Conservation (phyloP, 2,797 vertebrate genomes). For the Smutsia gigantea region DNA sequence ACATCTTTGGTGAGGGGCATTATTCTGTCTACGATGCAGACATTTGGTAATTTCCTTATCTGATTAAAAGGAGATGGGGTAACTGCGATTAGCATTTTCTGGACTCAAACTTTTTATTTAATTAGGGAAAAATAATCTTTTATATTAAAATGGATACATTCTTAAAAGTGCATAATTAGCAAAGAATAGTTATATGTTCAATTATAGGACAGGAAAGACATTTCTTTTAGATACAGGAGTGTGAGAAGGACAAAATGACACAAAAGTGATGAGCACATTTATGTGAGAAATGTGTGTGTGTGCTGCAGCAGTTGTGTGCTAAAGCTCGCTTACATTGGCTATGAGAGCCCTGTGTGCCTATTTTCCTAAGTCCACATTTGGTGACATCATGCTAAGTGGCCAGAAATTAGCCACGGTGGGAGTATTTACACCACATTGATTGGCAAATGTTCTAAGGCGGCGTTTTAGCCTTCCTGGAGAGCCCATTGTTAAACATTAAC, state of each 20-base stretch:
- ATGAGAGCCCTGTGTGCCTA: background rate
- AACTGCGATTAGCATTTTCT: slow-evolving; percentile 4
- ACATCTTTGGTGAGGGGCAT: background rate
- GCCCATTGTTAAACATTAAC: background rate
- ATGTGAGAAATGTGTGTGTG: background rate
- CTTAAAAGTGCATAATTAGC: background rate
- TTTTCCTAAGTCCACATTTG: background rate
- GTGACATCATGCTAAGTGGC: background rate
- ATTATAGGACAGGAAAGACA: background rate
- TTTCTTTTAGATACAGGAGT: background rate
- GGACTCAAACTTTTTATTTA: slow-evolving; percentile 35
- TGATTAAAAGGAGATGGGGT: background rate
- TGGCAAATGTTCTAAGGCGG: background rate
- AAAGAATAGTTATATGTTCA: background rate
- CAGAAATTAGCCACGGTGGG: background rate
- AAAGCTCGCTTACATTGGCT: background rate
- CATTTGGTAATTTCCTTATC: slow-evolving; percentile 26
- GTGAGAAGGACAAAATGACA: background rate
- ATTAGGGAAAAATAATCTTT: background rate
- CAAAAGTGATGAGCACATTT: background rate
- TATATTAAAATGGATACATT: background rate
- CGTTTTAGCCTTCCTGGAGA: background rate
- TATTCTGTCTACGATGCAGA: background rate
- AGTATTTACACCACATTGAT: slow-evolving; percentile 45
- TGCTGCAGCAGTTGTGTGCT: background rate